A percentile compares a stretch with the other conserved stretches of the same genome.
These are phyloP conservation scores for Papilio dardanus DNA, from an alignment of 1,140 invertebrate genomes.

Conservation along the genomic window DNA sequence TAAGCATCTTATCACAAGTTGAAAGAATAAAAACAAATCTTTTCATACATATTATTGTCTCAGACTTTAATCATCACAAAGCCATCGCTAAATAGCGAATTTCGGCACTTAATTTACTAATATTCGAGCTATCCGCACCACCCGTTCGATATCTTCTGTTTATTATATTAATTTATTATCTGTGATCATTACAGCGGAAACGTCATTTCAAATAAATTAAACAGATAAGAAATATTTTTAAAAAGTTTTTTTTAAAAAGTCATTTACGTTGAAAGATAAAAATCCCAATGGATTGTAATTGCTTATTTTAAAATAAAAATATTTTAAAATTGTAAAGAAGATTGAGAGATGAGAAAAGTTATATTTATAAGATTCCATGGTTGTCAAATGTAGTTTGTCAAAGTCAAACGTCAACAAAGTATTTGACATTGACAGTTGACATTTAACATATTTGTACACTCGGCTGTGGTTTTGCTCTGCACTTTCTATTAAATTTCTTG, in stretches of 20 bases:
- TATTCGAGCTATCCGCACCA: neutral
- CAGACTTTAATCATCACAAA: constrained; percentile 42
- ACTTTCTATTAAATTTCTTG: constrained; percentile 22
- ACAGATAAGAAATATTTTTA: neutral
- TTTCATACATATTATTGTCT: constrained; percentile 47
- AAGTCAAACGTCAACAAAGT: too few species aligned
- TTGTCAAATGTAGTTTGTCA: constrained; percentile 19
- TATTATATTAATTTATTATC: constrained; percentile 27
- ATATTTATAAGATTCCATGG: too few species aligned
- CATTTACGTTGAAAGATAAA: too few species aligned
- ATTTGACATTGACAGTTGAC: neutral
- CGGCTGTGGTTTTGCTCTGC: neutral
- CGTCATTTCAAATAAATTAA: neutral
- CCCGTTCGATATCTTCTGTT: constrained; percentile 33
- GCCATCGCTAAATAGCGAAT: constrained; percentile 58
- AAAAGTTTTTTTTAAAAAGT: neutral
- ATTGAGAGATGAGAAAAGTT: too few species aligned
- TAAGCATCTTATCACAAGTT: constrained; percentile 64
- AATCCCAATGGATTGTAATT: too few species aligned
- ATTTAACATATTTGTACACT: constrained; percentile 20
- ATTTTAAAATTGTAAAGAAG: neutral
- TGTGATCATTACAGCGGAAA: constrained; percentile 1
- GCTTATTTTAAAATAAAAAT: neutral
- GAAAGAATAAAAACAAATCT: constrained; percentile 49
- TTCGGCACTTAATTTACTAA: constrained; percentile 41